Base-by-base conservation (phyloP, 2,888 invertebrate species). In the Agrotis puta region DNA sequence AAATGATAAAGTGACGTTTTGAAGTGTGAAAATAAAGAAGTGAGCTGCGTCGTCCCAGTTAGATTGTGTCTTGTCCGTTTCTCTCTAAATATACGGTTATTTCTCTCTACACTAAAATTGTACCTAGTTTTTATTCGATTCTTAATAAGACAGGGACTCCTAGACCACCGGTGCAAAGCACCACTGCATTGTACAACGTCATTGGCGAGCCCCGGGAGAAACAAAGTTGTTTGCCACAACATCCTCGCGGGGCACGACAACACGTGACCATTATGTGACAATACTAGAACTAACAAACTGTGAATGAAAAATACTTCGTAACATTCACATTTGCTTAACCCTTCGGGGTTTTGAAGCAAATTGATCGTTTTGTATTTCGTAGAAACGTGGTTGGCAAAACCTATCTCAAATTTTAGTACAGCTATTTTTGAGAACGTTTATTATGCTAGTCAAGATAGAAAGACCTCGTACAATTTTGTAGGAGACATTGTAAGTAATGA, bases 401-500 rank as follows among this genome's bases (percentile, higher is more conserved):
- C 24, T 70, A 70, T 27, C 70, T 22, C 59, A 45, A 61, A 47
- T 47, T 70, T 59, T 64, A 33, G n/a, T 48, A 39, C 4, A 24
- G 13, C 39, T 18, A 75, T 70, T 50, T 76, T 68, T 57, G 57
- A n/a, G 6, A 69, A 62, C 57, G n/a, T 64, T 43, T 80, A 66
- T 61, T 66, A 63, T 71, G 39, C 51, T 64, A 64, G 66, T 45
- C 63, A 64, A 64, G 54, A 75, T 58, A 64, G 27, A 66, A 74
- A 43, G 22, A 48, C 47, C 22, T 80, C 62, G 43, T 65, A 72
- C 43, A 80, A 80, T 65, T 65, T 68, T 53, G 72, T 67, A 43
- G 54, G 59, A 73, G 81, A 81, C 73, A 73, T 82, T 77, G 83
- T 82, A 84, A 87, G 83, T 87, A 88, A 88, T 84, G 85, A 85